Base-by-base conservation (phyloP, 1,140 invertebrate genomes). In the Ditylenchus dipsaci region DNA sequence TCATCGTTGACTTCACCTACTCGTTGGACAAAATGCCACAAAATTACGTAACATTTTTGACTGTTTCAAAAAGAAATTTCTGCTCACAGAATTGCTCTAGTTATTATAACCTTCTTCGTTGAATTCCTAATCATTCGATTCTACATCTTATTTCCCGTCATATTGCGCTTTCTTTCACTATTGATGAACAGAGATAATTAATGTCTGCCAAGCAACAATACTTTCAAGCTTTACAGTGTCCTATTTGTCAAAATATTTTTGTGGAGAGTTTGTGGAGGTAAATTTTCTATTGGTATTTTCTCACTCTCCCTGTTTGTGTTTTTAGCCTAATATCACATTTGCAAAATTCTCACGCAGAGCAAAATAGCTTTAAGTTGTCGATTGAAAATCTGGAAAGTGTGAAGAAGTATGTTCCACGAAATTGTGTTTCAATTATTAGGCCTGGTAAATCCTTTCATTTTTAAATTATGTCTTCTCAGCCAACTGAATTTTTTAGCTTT, bases 181-280 rank as follows among this genome's bases (percentile, higher is more conserved):
- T 29, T 11, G 53, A 26, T 23, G 3, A 26, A 30, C 11, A 5
- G 3, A 30, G 53, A 57, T 23, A 23, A 30, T 29, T 11, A 26
- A 57, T 57, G 21, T 57, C 21, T 29, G 29, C 53, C 53, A 3
- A 38, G 3, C 3, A 30, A 30, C 53, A 57, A 11, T 29, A 26
- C 27, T 57, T 57, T 29, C 53, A 57, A 23, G 53, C 53, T 11
- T 29, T 57, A 30, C 21, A 57, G 11, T 57, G 53, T 57, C 53
- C 53, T 5, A 5, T 57, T 29, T 57, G 53, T 29, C 53, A 23
- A 57, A 57, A 57, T 57, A 30, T 57, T 23, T 57, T 57, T 29
- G 53, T 57, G 21, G 53, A 57, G 11, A 57, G 53, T 11, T 57
- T 57, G 29, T 57, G 53, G 53, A 57, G 53, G 53, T 57, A 57